These are phyloP conservation scores for Spisula solida DNA, from an alignment of 2,888 invertebrate species.

Conservation along the genomic window DNA sequence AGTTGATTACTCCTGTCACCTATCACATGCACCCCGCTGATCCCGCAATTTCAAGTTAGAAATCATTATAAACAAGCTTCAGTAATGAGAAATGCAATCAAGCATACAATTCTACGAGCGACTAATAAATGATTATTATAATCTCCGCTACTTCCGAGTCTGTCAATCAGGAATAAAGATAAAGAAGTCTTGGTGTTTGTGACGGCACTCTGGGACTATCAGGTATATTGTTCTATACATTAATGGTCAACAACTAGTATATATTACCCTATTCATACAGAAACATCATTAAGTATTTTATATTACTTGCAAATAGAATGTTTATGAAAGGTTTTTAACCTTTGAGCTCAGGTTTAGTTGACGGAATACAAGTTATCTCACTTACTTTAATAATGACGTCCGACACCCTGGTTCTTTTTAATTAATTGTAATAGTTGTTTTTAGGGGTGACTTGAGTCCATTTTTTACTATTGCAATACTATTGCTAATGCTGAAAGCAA, in stretches of 20 bases:
- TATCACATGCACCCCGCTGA: not conserved
- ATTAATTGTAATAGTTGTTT: too few relatives aligned
- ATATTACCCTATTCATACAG: not conserved
- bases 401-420: too few relatives aligned
- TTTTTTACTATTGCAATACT: too few relatives aligned
- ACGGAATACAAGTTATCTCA: too few relatives aligned
- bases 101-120: not conserved
- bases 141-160: not conserved
- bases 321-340: too few relatives aligned
- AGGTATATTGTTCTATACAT: not conserved
- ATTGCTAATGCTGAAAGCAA: too few relatives aligned
- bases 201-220: not conserved
- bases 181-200: conserved; percentile 13
- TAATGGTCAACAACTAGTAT: not conserved
- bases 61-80: conserved; percentile 13
- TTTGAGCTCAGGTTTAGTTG: too few relatives aligned
- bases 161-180: conserved; percentile 4
- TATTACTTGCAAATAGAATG: too few relatives aligned
- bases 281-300: not conserved
- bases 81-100: conserved; percentile 8
- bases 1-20: conserved; percentile 21
- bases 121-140: conserved; percentile 20
- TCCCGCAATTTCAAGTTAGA: conserved; percentile 18
- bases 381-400: too few relatives aligned
- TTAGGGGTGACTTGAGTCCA: too few relatives aligned